These are phyloP conservation scores for Anoplolepis gracilipes DNA, from an alignment of 1,140 invertebrate genomes.

Conservation along the genomic window DNA sequence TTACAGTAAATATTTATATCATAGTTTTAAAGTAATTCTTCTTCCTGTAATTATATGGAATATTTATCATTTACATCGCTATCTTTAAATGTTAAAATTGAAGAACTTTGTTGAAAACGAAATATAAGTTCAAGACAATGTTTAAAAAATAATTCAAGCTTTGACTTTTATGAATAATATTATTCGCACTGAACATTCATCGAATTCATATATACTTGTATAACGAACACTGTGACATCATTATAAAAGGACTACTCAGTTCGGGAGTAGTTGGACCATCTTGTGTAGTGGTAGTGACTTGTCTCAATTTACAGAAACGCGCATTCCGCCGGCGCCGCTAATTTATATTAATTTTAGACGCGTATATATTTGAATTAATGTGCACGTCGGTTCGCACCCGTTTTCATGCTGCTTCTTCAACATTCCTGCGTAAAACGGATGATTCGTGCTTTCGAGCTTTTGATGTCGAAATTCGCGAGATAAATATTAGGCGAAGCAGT, in stretches of 20 bases:
- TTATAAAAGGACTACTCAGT: slow-evolving; percentile 29
- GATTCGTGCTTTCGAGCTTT: slow-evolving; percentile 30
- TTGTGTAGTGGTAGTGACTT: slow-evolving; percentile 58
- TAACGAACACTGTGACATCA: not conserved
- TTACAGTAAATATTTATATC: not conserved
- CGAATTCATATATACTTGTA: slow-evolving; percentile 7
- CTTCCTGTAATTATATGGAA: not conserved
- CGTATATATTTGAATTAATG: slow-evolving; percentile 68
- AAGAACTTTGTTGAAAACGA: not conserved
- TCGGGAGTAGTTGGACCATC: slow-evolving; percentile 15
- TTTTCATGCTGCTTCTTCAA: slow-evolving; percentile 47
- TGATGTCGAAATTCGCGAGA: slow-evolving; percentile 43
- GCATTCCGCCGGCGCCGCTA: slow-evolving; percentile 67
- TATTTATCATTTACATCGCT: too few relatives aligned
- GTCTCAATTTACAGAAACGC: slow-evolving; percentile 71
- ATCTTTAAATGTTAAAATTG: not conserved
- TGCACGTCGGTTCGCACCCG: not conserved
- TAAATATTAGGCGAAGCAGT: not conserved
- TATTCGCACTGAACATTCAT: not conserved
- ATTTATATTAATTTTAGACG: slow-evolving; percentile 74
- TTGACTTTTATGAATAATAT: not conserved
- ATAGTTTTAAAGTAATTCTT: not conserved
- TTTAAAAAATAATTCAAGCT: not conserved
- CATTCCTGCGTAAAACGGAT: slow-evolving; percentile 45
- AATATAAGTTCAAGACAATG: not conserved